These are phyloP conservation scores for Mythimna loreyi DNA, from an alignment of 2,888 invertebrate species.

Conservation along the genomic window DNA sequence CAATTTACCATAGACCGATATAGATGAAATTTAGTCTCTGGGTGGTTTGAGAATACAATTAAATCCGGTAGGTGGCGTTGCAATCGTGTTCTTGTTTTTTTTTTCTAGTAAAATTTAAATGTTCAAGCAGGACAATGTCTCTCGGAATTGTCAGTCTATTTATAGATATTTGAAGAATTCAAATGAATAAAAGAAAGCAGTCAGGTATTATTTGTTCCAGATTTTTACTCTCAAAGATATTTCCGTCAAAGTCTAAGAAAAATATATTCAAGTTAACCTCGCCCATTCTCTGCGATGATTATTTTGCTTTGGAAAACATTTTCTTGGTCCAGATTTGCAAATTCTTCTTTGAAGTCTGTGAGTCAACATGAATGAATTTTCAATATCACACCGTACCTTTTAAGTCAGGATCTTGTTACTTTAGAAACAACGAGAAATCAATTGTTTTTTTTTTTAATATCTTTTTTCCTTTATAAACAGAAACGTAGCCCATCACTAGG, in stretches of 20 bases:
- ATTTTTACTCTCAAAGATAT: constrained; percentile 17
- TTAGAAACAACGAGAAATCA: background rate
- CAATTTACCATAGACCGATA: no score
- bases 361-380: constrained; percentile 6
- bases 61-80: no score
- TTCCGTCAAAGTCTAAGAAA: constrained; percentile 24
- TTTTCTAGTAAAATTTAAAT: no score
- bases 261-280: constrained; percentile 22
- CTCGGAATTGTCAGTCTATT: background rate
- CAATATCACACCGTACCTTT: background rate
- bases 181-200: constrained; percentile 24
- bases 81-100: no score
- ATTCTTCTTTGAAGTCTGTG: constrained; percentile 6
- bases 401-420: background rate
- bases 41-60: no score
- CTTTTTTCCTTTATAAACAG: no score
- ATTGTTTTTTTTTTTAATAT: background rate
- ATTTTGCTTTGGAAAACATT: constrained; percentile 21
- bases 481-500: no score
- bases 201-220: constrained; percentile 16
- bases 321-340: constrained; percentile 3
- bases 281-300: constrained; percentile 15
- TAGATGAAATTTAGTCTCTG: no score
- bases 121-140: no score
- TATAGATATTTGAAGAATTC: constrained; percentile 20